phyloP scores from a whole-genome alignment of 2,113 vertebrate genomes.

The Ochotona princeps region DNA sequence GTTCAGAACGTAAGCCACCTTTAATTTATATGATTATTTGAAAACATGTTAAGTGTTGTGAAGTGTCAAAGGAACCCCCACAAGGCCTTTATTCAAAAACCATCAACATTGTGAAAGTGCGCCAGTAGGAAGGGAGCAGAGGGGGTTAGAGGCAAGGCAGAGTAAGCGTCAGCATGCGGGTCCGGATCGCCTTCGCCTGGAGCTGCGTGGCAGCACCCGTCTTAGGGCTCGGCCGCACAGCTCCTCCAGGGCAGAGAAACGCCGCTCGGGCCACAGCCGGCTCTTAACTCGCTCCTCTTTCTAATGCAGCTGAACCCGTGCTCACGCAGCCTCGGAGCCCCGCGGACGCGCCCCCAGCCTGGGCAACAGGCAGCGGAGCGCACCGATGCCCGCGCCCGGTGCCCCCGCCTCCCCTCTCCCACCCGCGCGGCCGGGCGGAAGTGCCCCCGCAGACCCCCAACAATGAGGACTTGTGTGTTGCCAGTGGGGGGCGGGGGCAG shows the following conservation, averaged over 20 bases:
- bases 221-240: neutral
- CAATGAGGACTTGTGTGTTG: slow-evolving; percentile 76
- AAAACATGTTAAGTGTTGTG: slow-evolving; percentile 66
- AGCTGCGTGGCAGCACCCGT: neutral
- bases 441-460: slow-evolving; percentile 73
- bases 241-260: neutral
- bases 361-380: neutral
- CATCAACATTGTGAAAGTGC: slow-evolving; percentile 62
- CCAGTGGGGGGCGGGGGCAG: slow-evolving; percentile 43
- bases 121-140: neutral
- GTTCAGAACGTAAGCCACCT: slow-evolving; percentile 59
- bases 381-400: neutral
- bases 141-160: neutral
- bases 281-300: neutral
- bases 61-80: slow-evolving; percentile 65
- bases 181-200: no score
- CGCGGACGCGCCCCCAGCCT: neutral
- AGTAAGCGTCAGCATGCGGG: neutral
- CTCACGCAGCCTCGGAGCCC: slow-evolving; percentile 15
- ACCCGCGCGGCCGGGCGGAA: slow-evolving; percentile 55
- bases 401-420: neutral
- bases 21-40: slow-evolving; percentile 76
- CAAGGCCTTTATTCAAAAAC: slow-evolving; percentile 65
- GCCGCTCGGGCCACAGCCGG: neutral
- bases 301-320: neutral